Evolutionary conservation across 2,797 vertebrate genomes (phyloP).

Genomic region (Crenuchus spilurus): DNA sequence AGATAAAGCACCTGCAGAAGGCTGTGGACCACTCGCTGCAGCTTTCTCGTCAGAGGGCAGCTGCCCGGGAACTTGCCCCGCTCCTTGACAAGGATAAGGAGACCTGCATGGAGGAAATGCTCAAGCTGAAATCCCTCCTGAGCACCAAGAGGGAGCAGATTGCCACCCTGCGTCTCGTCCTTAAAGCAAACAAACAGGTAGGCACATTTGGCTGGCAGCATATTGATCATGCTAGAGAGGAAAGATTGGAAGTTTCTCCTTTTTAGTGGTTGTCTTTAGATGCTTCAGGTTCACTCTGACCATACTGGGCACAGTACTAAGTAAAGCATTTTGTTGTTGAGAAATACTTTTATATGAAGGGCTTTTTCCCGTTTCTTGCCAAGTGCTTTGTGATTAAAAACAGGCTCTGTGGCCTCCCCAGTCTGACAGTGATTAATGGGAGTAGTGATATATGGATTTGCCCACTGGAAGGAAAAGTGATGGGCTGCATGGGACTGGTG

Average conservation of each 20-base stretch:
- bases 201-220: conserved; percentile 24
- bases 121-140: conserved; percentile 94
- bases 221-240: conserved; percentile 37
- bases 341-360: background rate
- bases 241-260: background rate
- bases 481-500: conserved; percentile 12
- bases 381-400: conserved; percentile 29
- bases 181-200: conserved; percentile 99
- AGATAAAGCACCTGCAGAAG: conserved; percentile 96
- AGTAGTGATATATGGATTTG: conserved; percentile 39
- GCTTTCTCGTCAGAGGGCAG: conserved; percentile 90
- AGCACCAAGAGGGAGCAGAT: conserved; percentile 98
- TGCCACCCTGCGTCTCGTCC: conserved; percentile 89
- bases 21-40: conserved; percentile 92
- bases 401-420: conserved; percentile 24
- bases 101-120: conserved; percentile 92
- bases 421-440: conserved; percentile 39
- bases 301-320: background rate
- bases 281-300: background rate
- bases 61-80: conserved; percentile 87
- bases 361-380: conserved; percentile 9
- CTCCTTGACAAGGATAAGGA: conserved; percentile 95
- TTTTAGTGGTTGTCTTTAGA: background rate
- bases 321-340: conserved; percentile 4
- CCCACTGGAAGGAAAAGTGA: conserved; percentile 16